phyloP scores from a whole-genome alignment of 2,113 vertebrate species.

The Todiramphus chloris region DNA sequence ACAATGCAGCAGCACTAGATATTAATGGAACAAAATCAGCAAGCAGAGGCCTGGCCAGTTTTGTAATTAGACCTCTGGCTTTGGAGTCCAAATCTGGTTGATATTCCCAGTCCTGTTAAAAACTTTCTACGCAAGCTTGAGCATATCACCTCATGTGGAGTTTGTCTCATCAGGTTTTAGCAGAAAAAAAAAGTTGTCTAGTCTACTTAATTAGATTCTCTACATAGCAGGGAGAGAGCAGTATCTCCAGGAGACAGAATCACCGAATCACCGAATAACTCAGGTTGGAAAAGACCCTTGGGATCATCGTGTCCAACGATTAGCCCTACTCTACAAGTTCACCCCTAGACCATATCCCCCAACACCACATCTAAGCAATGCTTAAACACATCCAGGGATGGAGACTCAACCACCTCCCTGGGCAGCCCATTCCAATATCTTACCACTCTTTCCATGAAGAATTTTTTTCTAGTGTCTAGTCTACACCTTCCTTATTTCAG shows the following conservation, averaged over 20 bases:
- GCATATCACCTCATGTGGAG: not conserved
- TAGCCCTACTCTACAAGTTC: too few species aligned
- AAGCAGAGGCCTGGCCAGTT: not conserved
- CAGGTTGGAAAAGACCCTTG: too few species aligned
- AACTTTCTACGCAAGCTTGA: not conserved
- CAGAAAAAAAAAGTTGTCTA: not conserved
- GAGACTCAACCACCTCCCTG: too few species aligned
- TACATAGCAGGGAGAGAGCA: not conserved
- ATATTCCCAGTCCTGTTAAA: not conserved
- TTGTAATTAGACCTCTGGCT: not conserved
- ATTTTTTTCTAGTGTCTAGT: too few species aligned
- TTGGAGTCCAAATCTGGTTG: not conserved
- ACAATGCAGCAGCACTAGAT: not conserved
- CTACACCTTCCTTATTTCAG: too few species aligned
- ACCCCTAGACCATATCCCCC: too few species aligned
- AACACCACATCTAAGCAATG: too few species aligned
- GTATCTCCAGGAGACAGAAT: not conserved
- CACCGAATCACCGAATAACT: too few species aligned
- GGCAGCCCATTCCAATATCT: too few species aligned
- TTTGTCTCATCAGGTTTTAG: not conserved
- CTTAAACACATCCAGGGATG: too few species aligned
- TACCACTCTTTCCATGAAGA: too few species aligned
- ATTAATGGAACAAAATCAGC: not conserved
- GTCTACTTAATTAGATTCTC: not conserved
- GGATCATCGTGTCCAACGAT: too few species aligned